These are phyloP conservation scores for Hystrix brachyura DNA, from an alignment of 2,113 vertebrate genomes.

Conservation along the genomic window DNA sequence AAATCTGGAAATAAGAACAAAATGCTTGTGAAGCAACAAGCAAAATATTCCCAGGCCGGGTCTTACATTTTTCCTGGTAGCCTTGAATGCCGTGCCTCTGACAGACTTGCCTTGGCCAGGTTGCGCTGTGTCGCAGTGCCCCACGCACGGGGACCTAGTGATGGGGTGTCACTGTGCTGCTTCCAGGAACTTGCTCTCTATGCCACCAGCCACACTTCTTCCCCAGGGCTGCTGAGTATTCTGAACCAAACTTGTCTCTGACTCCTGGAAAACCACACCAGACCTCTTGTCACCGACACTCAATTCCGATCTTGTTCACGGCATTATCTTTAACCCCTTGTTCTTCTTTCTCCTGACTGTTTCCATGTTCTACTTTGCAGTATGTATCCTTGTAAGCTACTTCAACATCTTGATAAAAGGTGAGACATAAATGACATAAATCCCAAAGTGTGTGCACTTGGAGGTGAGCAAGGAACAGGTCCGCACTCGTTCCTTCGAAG, in stretches of 20 bases:
- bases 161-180: background rate
- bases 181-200: background rate
- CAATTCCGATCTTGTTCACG: background rate
- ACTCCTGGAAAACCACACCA: background rate
- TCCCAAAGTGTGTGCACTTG: background rate
- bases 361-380: background rate
- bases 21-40: background rate
- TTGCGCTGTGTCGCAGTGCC: fast-evolving
- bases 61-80: background rate
- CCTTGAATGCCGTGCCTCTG: fast-evolving
- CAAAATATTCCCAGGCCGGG: background rate
- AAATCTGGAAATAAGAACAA: background rate
- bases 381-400: background rate
- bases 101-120: background rate
- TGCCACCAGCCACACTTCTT: background rate
- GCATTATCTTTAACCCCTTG: background rate
- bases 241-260: background rate
- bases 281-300: background rate
- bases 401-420: background rate
- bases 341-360: background rate
- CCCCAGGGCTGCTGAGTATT: background rate
- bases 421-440: background rate
- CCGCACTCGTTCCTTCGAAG: background rate
- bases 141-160: background rate
- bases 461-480: background rate